Conservation (phyloP, 2,797 vertebrate genomes). For the Chelonia mydas region DNA sequence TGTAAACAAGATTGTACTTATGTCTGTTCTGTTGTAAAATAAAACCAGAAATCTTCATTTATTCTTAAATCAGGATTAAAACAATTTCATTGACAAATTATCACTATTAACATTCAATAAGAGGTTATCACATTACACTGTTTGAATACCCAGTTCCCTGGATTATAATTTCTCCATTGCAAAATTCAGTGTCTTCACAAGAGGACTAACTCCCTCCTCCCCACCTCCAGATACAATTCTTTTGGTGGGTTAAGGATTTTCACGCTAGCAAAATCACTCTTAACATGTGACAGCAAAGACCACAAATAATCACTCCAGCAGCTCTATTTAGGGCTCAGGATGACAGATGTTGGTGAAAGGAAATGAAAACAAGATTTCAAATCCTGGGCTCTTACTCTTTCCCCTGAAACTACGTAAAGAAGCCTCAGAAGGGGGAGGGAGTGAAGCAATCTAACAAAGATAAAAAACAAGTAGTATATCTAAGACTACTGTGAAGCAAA, state of each 20-base stretch:
- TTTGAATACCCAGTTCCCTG: background rate
- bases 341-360: background rate
- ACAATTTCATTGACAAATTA: background rate
- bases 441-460: background rate
- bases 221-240: background rate
- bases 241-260: background rate
- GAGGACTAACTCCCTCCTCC: background rate
- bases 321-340: background rate
- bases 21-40: background rate
- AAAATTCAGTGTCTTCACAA: background rate
- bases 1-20: background rate
- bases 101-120: background rate
- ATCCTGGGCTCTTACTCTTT: background rate
- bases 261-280: background rate
- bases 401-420: background rate
- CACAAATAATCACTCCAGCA: rapidly evolving
- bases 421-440: background rate
- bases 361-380: background rate
- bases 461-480: background rate
- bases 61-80: background rate
- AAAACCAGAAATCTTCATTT: background rate
- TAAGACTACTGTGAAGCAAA: background rate
- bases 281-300: background rate
- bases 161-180: background rate
- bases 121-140: background rate